phyloP scores from a whole-genome alignment of 2,113 vertebrate species.

The Pantherophis guttatus region DNA sequence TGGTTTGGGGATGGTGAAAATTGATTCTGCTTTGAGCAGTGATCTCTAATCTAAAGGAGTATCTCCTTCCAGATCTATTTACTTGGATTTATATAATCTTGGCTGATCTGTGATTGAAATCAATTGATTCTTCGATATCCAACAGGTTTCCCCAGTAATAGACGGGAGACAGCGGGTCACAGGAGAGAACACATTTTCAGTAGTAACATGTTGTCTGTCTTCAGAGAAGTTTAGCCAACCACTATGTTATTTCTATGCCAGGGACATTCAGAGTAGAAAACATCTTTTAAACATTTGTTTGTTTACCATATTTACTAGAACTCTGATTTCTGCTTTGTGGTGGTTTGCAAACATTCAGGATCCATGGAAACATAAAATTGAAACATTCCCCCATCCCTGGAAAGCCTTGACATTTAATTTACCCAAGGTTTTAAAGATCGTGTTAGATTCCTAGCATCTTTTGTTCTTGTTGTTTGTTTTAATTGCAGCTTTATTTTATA shows the following conservation, averaged over 20 bases:
- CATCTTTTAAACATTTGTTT: neutral
- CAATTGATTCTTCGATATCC: neutral
- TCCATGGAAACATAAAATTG: neutral
- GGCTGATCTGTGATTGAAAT: neutral
- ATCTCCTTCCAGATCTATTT: neutral
- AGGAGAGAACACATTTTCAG: neutral
- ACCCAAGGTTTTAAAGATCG: neutral
- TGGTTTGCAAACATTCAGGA: neutral
- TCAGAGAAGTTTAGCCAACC: neutral
- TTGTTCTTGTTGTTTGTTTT: neutral
- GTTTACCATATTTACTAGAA: neutral
- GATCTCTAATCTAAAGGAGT: neutral
- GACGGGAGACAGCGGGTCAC: neutral
- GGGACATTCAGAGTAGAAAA: neutral
- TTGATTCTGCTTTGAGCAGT: neutral
- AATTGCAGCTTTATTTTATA: neutral
- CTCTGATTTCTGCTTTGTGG: neutral
- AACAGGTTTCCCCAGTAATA: neutral
- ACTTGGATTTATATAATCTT: neutral
- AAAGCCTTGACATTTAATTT: neutral
- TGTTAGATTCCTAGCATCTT: neutral
- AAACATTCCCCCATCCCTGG: neutral
- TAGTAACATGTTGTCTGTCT: neutral
- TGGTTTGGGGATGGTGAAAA: neutral
- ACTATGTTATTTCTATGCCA: neutral